These are phyloP conservation scores for Campoplex capitator DNA, from an alignment of 2,888 invertebrate genomes.

Conservation along the genomic window DNA sequence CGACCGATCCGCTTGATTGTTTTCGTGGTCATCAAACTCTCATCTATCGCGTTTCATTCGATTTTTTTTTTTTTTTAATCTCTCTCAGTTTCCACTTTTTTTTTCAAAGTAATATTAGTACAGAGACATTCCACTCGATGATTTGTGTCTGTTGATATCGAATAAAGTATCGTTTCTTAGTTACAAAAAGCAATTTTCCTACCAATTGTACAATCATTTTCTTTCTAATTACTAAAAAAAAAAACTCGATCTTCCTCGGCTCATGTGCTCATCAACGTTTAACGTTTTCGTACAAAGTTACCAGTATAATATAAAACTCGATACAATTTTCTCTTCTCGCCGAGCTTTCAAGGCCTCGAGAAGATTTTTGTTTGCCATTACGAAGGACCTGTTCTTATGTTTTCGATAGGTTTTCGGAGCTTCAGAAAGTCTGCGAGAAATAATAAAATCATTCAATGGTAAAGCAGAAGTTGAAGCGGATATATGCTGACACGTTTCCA, in stretches of 20 bases:
- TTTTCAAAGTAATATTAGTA: too few species aligned
- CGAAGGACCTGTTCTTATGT: background rate
- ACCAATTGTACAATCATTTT: too few species aligned
- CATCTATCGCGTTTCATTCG: background rate
- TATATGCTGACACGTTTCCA: slow-evolving; percentile 38
- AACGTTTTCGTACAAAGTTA: background rate
- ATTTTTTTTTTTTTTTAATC: background rate
- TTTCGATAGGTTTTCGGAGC: slow-evolving; percentile 72
- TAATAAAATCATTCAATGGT: slow-evolving; percentile 67
- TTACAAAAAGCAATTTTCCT: too few species aligned
- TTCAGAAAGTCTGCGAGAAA: slow-evolving; percentile 69
- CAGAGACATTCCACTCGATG: too few species aligned
- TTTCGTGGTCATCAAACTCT: background rate
- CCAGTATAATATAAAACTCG: background rate
- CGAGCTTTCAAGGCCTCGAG: background rate
- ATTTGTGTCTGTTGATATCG: too few species aligned
- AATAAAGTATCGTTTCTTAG: too few species aligned
- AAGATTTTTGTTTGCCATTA: too few species aligned
- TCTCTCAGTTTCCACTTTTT: too few species aligned
- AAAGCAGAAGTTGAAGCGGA: slow-evolving; percentile 39
- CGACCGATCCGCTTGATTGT: background rate
- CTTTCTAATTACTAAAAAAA: too few species aligned
- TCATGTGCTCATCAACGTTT: background rate
- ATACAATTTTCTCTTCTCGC: background rate
- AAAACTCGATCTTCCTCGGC: background rate